phyloP scores from a whole-genome alignment of 2,888 invertebrate genomes.

The Calameuta pallipes region DNA sequence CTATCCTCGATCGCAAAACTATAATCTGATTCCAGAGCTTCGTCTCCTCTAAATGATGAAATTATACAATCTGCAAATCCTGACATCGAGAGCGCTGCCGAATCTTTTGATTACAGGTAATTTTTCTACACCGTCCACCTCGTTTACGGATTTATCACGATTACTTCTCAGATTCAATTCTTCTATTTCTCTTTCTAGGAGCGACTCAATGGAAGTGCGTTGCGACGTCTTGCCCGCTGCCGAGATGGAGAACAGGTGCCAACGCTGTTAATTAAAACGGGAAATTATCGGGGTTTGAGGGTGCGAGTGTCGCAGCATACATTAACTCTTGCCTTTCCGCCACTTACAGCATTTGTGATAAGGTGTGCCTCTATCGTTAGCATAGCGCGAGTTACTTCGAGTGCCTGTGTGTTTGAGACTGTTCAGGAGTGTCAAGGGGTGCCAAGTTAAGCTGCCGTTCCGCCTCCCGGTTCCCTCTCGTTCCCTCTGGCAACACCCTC shows the following conservation, averaged over 20 bases:
- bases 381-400: not conserved
- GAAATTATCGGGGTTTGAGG: constrained; percentile 21
- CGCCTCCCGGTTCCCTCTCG: constrained; percentile 1
- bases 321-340: constrained; percentile 20
- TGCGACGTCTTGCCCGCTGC: not conserved
- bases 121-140: not conserved
- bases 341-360: constrained; percentile 13
- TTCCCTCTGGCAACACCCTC: constrained; percentile 9
- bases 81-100: not conserved
- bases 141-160: not conserved
- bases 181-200: not conserved
- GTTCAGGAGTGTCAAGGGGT: not conserved
- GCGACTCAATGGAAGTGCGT: not conserved
- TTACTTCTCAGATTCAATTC: not conserved
- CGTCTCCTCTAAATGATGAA: not conserved
- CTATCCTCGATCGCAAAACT: no score
- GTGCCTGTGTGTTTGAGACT: constrained; percentile 1
- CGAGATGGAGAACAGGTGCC: constrained; percentile 9
- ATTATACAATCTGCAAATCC: not conserved
- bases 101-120: not conserved
- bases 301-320: constrained; percentile 23
- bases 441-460: not conserved
- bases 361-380: not conserved
- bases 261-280: constrained; percentile 19
- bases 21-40: not conserved